Conservation (phyloP, 2,113 vertebrate genomes). For the Gadus macrocephalus region DNA sequence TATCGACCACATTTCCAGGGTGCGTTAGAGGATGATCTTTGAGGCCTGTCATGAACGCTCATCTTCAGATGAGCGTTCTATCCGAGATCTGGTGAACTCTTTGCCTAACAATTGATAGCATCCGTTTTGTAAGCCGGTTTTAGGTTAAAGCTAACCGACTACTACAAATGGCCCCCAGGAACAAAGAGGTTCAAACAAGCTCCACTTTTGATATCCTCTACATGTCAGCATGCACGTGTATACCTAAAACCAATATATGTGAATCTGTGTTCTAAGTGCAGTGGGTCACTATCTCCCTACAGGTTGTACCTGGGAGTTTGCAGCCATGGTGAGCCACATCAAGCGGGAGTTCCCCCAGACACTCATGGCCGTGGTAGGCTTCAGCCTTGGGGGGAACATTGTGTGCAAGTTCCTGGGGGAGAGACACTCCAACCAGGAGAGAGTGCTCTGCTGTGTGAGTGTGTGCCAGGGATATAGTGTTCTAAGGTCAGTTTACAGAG, state of each 20-base stretch:
- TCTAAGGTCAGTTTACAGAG: constrained; percentile 71
- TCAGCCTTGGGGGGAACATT: constrained; percentile 91
- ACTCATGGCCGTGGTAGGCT: constrained; percentile 83
- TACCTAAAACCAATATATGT: background rate
- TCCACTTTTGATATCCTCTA: too few relatives aligned
- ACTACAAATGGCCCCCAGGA: too few relatives aligned
- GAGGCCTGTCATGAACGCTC: too few relatives aligned
- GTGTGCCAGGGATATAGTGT: constrained; percentile 91
- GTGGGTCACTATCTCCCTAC: background rate
- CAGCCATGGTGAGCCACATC: constrained; percentile 86
- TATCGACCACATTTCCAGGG: too few relatives aligned
- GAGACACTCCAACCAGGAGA: constrained; percentile 81
- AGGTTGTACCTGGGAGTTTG: constrained; percentile 94
- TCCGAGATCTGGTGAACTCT: too few relatives aligned
- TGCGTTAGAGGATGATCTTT: too few relatives aligned
- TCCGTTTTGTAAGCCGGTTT: too few relatives aligned
- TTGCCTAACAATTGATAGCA: too few relatives aligned
- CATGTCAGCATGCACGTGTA: background rate
- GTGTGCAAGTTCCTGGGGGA: constrained; percentile 92
- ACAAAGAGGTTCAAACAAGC: too few relatives aligned
- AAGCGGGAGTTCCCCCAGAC: constrained; percentile 79
- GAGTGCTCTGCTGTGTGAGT: constrained; percentile 85
- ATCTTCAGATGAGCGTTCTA: too few relatives aligned
- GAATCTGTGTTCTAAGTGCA: too few relatives aligned
- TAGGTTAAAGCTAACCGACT: too few relatives aligned